These are phyloP conservation scores for Porphyrio hochstetteri DNA, from an alignment of 2,113 vertebrate genomes.

Conservation along the genomic window DNA sequence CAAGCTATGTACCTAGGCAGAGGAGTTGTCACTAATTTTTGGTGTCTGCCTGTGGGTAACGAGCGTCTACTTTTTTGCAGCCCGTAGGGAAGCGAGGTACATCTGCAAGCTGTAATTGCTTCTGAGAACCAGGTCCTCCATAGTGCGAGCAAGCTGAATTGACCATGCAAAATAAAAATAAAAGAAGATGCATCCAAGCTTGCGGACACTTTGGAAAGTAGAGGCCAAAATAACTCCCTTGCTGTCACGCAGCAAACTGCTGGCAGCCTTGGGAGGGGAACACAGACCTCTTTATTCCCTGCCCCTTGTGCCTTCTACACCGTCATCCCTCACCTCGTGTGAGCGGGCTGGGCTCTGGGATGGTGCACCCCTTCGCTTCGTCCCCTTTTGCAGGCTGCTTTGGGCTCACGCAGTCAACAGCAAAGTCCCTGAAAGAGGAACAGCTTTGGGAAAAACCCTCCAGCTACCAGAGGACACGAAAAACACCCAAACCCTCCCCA, in stretches of 20 bases:
- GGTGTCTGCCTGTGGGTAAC: background rate
- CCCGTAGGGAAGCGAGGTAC: background rate
- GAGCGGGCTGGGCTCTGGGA: fast-evolving
- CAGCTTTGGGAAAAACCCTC: background rate
- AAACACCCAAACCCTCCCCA: background rate
- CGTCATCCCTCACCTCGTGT: fast-evolving
- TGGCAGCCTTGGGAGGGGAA: background rate
- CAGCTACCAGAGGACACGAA: background rate
- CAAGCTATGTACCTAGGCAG: background rate
- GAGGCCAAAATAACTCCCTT: background rate
- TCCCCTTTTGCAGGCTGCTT: background rate
- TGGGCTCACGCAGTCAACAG: fast-evolving
- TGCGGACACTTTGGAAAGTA: background rate
- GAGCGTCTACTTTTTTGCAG: background rate
- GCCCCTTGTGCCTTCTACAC: fast-evolving
- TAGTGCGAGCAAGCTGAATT: background rate
- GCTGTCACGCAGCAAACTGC: background rate
- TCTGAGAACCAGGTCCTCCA: background rate
- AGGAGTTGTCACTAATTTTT: slow-evolving; percentile 5
- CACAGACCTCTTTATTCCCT: slow-evolving; percentile 2
- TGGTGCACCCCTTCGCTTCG: background rate
- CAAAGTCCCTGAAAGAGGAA: background rate
- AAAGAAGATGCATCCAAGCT: background rate
- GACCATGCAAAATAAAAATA: background rate
- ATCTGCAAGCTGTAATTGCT: background rate